Evolutionary conservation across 2,113 vertebrate species (phyloP).

Genomic region (Hyaena hyaena): DNA sequence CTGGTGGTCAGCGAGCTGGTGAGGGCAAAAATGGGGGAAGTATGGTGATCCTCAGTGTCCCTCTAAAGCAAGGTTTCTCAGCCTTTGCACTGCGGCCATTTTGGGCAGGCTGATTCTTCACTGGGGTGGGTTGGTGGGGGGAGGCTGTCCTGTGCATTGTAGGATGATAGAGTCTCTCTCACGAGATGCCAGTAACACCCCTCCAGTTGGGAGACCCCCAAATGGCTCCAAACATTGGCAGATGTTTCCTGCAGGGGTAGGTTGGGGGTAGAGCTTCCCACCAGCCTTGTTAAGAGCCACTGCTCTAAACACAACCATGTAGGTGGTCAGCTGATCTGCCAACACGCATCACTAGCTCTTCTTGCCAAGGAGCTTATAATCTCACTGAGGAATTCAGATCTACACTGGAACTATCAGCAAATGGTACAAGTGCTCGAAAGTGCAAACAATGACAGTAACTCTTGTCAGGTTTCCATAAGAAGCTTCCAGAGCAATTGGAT

Average conservation of each 20-base stretch:
- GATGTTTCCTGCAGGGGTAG: neutral
- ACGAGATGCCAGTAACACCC: neutral
- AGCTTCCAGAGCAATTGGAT: neutral
- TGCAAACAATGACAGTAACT: neutral
- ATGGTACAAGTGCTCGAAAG: neutral
- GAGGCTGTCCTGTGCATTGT: neutral
- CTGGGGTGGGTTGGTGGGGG: no score
- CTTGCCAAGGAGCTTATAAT: neutral
- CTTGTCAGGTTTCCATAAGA: neutral
- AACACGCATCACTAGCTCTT: neutral
- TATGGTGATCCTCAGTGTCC: neutral
- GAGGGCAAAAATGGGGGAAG: neutral
- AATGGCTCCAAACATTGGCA: neutral
- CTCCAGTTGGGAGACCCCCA: neutral
- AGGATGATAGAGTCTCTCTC: neutral
- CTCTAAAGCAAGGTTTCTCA: neutral
- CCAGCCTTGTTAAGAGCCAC: neutral
- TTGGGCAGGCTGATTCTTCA: neutral
- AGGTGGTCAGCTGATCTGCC: neutral
- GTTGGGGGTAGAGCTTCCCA: neutral
- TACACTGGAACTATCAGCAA: neutral
- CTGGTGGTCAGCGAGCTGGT: neutral
- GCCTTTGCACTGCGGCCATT: neutral
- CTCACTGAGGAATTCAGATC: constrained; percentile 26
- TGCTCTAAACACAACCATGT: neutral